Evolutionary conservation across 1,140 invertebrate genomes (phyloP).

Genomic region (Elymnias hypermnestra): DNA sequence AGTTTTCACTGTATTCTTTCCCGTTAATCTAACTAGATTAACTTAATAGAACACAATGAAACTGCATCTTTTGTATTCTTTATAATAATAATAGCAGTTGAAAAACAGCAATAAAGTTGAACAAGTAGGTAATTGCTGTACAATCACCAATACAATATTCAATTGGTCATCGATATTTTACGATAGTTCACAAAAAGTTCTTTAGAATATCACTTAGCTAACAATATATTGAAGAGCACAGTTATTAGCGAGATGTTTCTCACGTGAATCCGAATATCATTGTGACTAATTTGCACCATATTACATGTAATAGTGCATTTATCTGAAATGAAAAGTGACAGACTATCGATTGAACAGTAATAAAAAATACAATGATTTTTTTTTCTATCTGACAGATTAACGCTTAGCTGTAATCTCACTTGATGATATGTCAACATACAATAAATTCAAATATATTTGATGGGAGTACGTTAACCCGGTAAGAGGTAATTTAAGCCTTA

Average conservation of each 20-base stretch:
- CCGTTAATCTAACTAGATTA: neutral
- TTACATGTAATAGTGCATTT: constrained; percentile 1
- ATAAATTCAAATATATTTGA: no score
- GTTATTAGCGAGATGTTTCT: constrained; percentile 8
- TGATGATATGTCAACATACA: no score
- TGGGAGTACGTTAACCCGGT: no score
- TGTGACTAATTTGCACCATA: constrained; percentile 7
- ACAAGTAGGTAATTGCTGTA: constrained; percentile 1
- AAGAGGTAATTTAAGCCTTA: no score
- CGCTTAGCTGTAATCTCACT: no score
- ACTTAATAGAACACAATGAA: neutral
- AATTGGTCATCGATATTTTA: constrained; percentile 10
- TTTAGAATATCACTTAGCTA: constrained; percentile 9
- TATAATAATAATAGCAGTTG: neutral
- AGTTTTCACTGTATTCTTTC: neutral
- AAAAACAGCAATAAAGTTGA: constrained; percentile 1
- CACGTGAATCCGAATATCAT: constrained; percentile 7
- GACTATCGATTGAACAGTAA: no score
- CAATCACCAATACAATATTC: constrained; percentile 1
- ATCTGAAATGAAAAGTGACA: no score
- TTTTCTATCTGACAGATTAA: no score
- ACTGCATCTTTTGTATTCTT: neutral
- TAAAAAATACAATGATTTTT: no score
- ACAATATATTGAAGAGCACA: constrained; percentile 2
- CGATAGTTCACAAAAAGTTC: constrained; percentile 4